Percentiles rank a stretch among this genome's conserved stretches.
Evolutionary conservation across 1,140 invertebrate species (phyloP).

Genomic region (Andrena cerasifolii): DNA sequence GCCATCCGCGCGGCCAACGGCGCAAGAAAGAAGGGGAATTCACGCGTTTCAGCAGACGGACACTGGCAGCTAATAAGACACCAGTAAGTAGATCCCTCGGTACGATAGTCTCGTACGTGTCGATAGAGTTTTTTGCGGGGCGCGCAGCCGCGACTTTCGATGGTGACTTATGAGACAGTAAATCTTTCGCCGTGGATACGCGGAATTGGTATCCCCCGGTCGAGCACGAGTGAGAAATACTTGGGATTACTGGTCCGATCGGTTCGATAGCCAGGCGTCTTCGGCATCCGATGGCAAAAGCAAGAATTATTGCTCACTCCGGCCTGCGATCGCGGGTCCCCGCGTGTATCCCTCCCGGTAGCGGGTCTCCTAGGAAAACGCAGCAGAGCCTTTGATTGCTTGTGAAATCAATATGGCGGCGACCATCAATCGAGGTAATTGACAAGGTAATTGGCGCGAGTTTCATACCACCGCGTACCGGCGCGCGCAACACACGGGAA

Average conservation of each 20-base stretch:
- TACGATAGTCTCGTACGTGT: conserved; percentile 43
- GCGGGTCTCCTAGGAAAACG: conserved; percentile 38
- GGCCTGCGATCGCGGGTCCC: not conserved
- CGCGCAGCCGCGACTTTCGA: conserved; percentile 27
- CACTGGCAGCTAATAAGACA: conserved; percentile 35
- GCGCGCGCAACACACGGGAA: conserved; percentile 19
- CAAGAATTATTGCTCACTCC: conserved; percentile 68
- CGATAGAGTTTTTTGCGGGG: conserved; percentile 17
- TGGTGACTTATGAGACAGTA: conserved; percentile 51
- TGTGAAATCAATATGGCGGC: conserved; percentile 69
- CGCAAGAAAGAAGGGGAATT: not conserved
- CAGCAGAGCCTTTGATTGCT: conserved; percentile 49
- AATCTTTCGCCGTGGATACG: conserved; percentile 47
- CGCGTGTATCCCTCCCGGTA: not conserved
- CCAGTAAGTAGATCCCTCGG: not conserved
- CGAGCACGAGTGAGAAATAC: conserved; percentile 63
- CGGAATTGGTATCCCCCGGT: conserved; percentile 45
- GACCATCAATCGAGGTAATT: conserved; percentile 71
- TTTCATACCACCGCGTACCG: conserved; percentile 56
- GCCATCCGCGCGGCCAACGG: too few relatives aligned
- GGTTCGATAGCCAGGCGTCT: conserved; percentile 59
- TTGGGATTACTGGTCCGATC: conserved; percentile 62
- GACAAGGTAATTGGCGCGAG: conserved; percentile 70
- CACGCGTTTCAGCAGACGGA: not conserved
- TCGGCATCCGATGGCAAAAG: conserved; percentile 62